These are phyloP conservation scores for Arctia plantaginis DNA, from an alignment of 2,888 invertebrate genomes.

Conservation along the genomic window DNA sequence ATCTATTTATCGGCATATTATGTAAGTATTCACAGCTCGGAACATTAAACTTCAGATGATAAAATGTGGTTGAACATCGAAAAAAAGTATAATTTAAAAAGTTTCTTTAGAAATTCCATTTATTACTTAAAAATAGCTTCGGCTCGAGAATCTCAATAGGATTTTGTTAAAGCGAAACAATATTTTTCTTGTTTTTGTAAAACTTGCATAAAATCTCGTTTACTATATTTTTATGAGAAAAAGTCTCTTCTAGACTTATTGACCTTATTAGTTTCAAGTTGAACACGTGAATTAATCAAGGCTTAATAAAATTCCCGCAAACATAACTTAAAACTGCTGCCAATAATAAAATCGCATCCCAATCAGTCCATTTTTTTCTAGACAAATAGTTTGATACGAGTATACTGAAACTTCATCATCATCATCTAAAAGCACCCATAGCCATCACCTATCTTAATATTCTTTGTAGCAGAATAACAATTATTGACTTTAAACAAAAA, in stretches of 20 bases:
- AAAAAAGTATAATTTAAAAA: conserved; percentile 28
- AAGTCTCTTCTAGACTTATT: neutral
- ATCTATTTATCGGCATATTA: neutral
- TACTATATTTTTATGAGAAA: neutral
- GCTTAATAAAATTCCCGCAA: neutral
- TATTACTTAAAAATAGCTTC: conserved; percentile 19
- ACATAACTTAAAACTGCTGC: too few relatives aligned
- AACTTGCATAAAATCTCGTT: neutral
- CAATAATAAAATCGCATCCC: too few relatives aligned
- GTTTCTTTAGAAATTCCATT: conserved; percentile 19
- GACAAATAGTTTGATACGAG: too few relatives aligned
- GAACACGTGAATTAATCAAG: neutral
- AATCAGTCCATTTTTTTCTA: too few relatives aligned
- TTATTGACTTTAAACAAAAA: too few relatives aligned
- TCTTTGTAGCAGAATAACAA: too few relatives aligned
- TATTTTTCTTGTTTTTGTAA: conserved; percentile 4
- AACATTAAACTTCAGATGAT: conserved; percentile 15
- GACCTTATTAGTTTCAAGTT: neutral
- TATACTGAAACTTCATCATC: too few relatives aligned
- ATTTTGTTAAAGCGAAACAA: neutral
- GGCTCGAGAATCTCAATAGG: conserved; percentile 9
- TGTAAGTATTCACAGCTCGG: neutral
- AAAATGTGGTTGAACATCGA: conserved; percentile 7
- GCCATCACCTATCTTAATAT: too few relatives aligned
- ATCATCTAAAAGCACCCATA: too few relatives aligned